Evolutionary conservation across 2,888 invertebrate species (phyloP).

Genomic region (Oligia strigilis): DNA sequence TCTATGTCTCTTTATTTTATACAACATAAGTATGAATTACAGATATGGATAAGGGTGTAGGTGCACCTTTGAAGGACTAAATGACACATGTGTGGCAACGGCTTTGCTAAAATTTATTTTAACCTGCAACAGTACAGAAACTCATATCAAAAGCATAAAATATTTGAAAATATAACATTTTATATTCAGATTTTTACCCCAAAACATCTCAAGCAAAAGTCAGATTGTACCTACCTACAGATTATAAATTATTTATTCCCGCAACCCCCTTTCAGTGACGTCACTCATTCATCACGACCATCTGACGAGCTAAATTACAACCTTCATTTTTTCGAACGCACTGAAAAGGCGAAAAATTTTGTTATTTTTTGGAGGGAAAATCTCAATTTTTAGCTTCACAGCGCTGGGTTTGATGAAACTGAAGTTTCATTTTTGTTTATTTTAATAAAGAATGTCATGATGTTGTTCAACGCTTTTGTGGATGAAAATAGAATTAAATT

Average conservation of each 20-base stretch:
- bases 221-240: constrained; percentile 42
- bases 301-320: constrained; percentile 73
- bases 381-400: constrained; percentile 18
- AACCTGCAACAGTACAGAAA: neutral
- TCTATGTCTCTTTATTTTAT: neutral
- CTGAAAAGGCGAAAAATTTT: constrained; percentile 12
- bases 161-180: too few species aligned
- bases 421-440: constrained; percentile 24
- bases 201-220: constrained; percentile 55
- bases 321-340: constrained; percentile 63
- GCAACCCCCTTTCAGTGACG: constrained; percentile 61
- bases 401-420: constrained; percentile 38
- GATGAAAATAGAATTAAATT: constrained; percentile 10
- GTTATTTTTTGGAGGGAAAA: constrained; percentile 27
- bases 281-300: constrained; percentile 73
- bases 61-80: neutral
- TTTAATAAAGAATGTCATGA: constrained; percentile 7
- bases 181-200: neutral
- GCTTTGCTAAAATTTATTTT: neutral
- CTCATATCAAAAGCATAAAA: neutral
- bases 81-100: neutral
- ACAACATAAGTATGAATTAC: neutral
- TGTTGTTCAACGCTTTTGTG: neutral
- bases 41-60: neutral
- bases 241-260: constrained; percentile 73